phyloP scores from a whole-genome alignment of 2,888 invertebrate species.

The Drosophila colorata region DNA sequence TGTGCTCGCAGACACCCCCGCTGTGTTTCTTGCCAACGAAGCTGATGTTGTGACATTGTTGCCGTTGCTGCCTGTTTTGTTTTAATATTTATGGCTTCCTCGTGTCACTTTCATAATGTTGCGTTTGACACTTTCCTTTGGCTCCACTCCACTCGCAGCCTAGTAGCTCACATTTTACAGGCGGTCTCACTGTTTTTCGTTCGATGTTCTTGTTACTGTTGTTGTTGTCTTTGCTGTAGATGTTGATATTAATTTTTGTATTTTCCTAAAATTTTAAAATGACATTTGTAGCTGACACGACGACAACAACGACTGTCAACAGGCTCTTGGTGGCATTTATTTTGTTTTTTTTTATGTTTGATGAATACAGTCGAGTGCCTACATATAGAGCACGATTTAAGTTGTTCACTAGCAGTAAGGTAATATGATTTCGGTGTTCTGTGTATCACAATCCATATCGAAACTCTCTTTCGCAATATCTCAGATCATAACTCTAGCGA shows the following conservation, averaged over 20 bases:
- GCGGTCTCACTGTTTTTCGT: constrained; percentile 29
- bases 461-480: neutral
- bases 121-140: constrained; percentile 82
- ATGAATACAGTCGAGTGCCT: neutral
- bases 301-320: constrained; percentile 74
- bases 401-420: neutral
- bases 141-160: constrained; percentile 36
- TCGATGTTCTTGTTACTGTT: constrained; percentile 33
- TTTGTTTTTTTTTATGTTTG: constrained; percentile 34
- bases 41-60: constrained; percentile 74
- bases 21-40: constrained; percentile 42
- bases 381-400: neutral
- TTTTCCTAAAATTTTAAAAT: constrained; percentile 57
- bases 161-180: constrained; percentile 73
- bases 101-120: constrained; percentile 84
- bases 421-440: neutral
- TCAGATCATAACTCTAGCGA: neutral
- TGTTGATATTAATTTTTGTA: constrained; percentile 49
- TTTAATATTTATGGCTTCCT: constrained; percentile 84
- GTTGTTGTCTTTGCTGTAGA: constrained; percentile 21
- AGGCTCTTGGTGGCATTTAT: constrained; percentile 80
- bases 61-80: constrained; percentile 66
- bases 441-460: neutral
- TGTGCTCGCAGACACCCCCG: constrained; percentile 61
- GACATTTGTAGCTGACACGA: constrained; percentile 79